phyloP scores from a whole-genome alignment of 2,113 vertebrate species.

The Malurus cyaneus region DNA sequence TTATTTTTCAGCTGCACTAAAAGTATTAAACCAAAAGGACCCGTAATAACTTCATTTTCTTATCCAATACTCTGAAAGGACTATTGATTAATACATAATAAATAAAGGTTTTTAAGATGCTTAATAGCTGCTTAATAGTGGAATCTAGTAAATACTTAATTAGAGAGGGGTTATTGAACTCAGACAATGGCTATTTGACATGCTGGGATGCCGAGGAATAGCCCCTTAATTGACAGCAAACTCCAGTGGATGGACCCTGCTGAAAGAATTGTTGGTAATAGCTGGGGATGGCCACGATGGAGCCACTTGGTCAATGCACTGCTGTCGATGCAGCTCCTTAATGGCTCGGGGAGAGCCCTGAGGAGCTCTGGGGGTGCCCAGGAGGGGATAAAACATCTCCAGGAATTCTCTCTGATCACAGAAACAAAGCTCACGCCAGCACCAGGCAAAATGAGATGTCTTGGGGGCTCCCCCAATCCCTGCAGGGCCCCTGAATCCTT shows the following conservation, averaged over 20 bases:
- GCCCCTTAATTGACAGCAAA: conserved; percentile 33
- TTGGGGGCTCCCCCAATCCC: not conserved
- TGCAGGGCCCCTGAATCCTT: not conserved
- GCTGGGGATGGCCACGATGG: not conserved
- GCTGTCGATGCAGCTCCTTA: not conserved
- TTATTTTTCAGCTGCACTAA: not conserved
- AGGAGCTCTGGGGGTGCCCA: not conserved
- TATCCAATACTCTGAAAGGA: conserved; percentile 17
- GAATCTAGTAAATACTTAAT: conserved; percentile 67
- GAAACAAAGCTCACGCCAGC: rapidly evolving
- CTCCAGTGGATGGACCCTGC: not conserved
- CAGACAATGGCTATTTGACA: conserved; percentile 36
- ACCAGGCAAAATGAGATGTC: no score
- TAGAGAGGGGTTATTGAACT: conserved; percentile 52
- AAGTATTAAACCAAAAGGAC: not conserved
- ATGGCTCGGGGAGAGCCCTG: not conserved
- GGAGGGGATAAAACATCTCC: not conserved
- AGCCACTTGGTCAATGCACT: not conserved
- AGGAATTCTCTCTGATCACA: not conserved
- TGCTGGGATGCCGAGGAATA: conserved; percentile 18
- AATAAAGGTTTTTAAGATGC: conserved; percentile 55
- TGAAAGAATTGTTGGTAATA: not conserved
- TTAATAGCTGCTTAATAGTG: conserved; percentile 54
- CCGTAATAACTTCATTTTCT: conserved; percentile 14
- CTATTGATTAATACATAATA: conserved; percentile 65